Base-by-base conservation (phyloP, 2,113 vertebrate genomes). In the Gorsachius goisagi region DNA sequence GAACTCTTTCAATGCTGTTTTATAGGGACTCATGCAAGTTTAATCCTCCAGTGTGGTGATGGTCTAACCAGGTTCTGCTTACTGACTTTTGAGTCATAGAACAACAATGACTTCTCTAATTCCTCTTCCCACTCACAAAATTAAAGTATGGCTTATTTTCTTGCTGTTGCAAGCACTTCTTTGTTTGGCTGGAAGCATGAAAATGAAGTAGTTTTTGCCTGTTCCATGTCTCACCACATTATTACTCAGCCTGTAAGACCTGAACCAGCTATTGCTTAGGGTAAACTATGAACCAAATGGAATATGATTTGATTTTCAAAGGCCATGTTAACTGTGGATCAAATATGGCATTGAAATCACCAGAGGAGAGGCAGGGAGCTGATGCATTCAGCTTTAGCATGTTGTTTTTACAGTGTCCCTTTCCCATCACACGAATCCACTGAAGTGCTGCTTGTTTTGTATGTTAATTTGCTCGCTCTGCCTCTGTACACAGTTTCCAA, bases 141-240 rank as follows among this genome's bases (percentile, higher is more conserved):
- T 93, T 94, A 33, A 95, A 91, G 88, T 94, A 85, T 81, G 77
- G 89, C 56, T 91, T 82, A 20, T 62, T 92, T 94, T 95, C 80
- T 78, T 98, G 94, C 84, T 94, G 79, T 85, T 91, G 88, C 80
- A 94, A 93, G 90, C 92, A 92, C 39, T 95, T 96, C 74, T 90
- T 95, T 83, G 18, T 92, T 78, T 96, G 62, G 69, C 71, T 95
- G 86, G 68, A 97, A 90, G 73, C 82, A 76, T 62, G 67, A 56
- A 91, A 89, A 79, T 71, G 69, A 85, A 89, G 74, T 60, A 7
- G 58, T 19, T 96, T 89, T 56, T 84, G 85, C 91, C 85, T 62
- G 77, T 67, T 96, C 94, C 84, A 15, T 91, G 81, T 82, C 64
- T 97, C 44, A 8, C 74, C 58, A 73, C 2, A 0, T 92, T 89